Evolutionary conservation across 1,140 invertebrate species (phyloP).

Genomic region (Euwallacea fornicatus): DNA sequence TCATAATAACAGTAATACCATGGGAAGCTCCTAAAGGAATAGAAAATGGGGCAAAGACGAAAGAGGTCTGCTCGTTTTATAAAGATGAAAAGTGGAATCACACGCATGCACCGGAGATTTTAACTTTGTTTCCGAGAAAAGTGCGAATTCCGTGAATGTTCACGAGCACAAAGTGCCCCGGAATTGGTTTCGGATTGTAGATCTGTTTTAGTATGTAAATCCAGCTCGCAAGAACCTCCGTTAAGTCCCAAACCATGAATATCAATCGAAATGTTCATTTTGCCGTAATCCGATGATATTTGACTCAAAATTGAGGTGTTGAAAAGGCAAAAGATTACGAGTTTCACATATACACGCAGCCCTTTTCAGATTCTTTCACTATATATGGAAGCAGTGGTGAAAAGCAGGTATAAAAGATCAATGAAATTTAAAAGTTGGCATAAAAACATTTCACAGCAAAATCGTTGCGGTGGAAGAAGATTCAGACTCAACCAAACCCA

Average conservation of each 20-base stretch:
- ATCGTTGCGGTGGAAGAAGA: conserved; percentile 11
- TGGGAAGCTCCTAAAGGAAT: conserved; percentile 8
- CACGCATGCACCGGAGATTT: conserved; percentile 24
- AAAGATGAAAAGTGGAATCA: conserved; percentile 28
- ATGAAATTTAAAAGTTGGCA: not conserved
- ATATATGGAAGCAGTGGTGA: no score
- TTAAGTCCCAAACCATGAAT: conserved; percentile 52
- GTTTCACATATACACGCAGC: no score
- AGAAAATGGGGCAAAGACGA: conserved; percentile 8
- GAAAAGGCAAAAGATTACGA: conserved; percentile 1
- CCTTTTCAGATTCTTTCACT: not conserved
- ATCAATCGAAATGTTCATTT: conserved; percentile 46
- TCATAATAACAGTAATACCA: conserved; percentile 8
- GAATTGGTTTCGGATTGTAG: conserved; percentile 48
- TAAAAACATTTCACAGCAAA: conserved; percentile 15
- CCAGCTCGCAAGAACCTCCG: conserved; percentile 48
- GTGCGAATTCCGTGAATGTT: conserved; percentile 15
- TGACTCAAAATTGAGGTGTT: conserved; percentile 41
- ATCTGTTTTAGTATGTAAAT: conserved; percentile 53
- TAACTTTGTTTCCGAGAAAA: conserved; percentile 30
- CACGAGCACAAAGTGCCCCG: conserved; percentile 34
- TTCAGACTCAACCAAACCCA: conserved; percentile 17
- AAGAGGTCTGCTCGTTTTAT: conserved; percentile 5
- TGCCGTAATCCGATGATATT: conserved; percentile 39
- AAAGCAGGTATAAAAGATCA: not conserved